These are phyloP conservation scores for Rhamphomyia laevipes DNA, from an alignment of 2,888 invertebrate genomes.

Conservation along the genomic window DNA sequence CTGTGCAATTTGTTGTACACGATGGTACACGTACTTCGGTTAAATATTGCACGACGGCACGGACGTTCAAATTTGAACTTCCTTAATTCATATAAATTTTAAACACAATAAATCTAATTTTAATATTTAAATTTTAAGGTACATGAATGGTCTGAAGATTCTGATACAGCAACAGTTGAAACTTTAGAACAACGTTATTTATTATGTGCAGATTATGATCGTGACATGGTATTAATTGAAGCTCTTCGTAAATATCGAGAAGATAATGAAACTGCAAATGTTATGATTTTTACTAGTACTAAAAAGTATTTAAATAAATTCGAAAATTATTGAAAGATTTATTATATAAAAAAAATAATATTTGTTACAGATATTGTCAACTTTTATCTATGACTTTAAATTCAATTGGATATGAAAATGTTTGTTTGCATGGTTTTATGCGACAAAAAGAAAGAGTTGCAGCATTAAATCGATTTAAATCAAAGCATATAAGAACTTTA, in stretches of 20 bases:
- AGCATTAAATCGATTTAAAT: constrained; percentile 80
- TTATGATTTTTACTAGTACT: constrained; percentile 91
- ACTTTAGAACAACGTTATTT: constrained; percentile 86
- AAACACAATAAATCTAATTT: neutral
- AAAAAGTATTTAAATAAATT: constrained; percentile 62
- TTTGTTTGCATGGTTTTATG: constrained; percentile 88
- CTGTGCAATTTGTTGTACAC: no score
- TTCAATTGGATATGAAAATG: constrained; percentile 78
- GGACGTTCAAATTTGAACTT: neutral
- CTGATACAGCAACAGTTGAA: constrained; percentile 70
- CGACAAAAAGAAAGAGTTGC: constrained; percentile 75
- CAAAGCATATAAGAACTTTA: constrained; percentile 73
- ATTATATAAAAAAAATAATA: neutral
- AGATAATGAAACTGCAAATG: constrained; percentile 61
- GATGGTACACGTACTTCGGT: no score
- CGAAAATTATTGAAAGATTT: neutral
- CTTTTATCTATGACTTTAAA: constrained; percentile 78
- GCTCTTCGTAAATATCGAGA: constrained; percentile 63
- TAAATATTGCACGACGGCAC: no score
- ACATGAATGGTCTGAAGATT: constrained; percentile 54
- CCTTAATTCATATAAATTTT: neutral
- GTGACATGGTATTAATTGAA: constrained; percentile 86
- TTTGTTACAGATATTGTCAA: constrained; percentile 67
- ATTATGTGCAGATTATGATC: constrained; percentile 79
- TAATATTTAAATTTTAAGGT: constrained; percentile 19